phyloP scores from a whole-genome alignment of 1,140 invertebrate genomes.

The Mya arenaria region DNA sequence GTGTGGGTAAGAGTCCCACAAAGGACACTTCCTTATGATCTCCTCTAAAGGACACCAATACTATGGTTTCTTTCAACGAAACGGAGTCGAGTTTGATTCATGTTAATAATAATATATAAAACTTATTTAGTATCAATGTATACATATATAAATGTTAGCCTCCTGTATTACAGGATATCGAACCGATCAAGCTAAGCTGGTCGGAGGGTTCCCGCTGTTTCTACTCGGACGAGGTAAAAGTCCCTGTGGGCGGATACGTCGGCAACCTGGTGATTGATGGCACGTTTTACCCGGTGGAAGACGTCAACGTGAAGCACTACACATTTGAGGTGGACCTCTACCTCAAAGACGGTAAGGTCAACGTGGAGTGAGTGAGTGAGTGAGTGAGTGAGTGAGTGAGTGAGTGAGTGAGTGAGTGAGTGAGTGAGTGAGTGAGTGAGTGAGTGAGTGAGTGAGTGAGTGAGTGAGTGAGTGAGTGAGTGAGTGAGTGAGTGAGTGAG shows the following conservation, averaged over 20 bases:
- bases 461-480: not conserved
- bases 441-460: not conserved
- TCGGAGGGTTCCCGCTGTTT: conserved; percentile 59
- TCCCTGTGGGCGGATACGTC: conserved; percentile 69
- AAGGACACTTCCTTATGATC: too few species aligned
- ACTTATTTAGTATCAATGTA: too few species aligned
- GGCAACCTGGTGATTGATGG: conserved; percentile 69
- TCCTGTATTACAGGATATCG: conserved; percentile 61
- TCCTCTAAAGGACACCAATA: too few species aligned
- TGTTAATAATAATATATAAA: too few species aligned
- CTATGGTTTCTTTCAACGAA: too few species aligned
- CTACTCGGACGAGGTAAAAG: conserved; percentile 66
- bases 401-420: not conserved
- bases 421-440: not conserved
- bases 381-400: not conserved
- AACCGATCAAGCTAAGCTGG: conserved; percentile 68
- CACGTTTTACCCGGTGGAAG: conserved; percentile 69
- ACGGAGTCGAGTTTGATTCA: too few species aligned
- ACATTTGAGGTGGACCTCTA: conserved; percentile 77
- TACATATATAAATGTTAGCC: too few species aligned
- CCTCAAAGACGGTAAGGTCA: conserved; percentile 74
- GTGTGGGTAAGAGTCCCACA: too few species aligned
- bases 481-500: not conserved
- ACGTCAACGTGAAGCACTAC: conserved; percentile 71
- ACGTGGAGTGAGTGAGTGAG: not conserved